Conservation (phyloP, 2,113 vertebrate genomes). For the Forbesichthys agassizii region DNA sequence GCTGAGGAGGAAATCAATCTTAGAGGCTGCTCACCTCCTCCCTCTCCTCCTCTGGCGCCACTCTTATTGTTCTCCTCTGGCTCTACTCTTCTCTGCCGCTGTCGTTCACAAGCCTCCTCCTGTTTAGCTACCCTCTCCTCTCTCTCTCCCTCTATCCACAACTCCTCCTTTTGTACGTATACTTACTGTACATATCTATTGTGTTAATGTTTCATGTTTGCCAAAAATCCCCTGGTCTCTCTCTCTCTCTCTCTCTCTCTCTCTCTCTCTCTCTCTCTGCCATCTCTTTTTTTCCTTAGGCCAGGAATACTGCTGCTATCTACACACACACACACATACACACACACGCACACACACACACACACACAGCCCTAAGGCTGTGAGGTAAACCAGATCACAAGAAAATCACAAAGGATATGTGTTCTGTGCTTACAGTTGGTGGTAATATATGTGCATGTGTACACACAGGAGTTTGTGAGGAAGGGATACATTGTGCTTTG, state of each 20-base stretch:
- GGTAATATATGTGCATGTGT: not conserved
- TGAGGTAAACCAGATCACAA: constrained; percentile 47
- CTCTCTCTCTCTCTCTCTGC: not conserved
- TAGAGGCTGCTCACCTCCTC: constrained; percentile 19
- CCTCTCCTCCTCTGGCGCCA: constrained; percentile 34
- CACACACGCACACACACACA: not conserved
- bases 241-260: not conserved
- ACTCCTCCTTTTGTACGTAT: too few species aligned
- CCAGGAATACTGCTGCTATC: too few species aligned
- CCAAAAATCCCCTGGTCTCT: not conserved
- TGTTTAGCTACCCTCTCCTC: too few species aligned
- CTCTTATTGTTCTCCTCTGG: constrained; percentile 24
- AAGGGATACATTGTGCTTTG: too few species aligned
- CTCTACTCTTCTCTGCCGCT: constrained; percentile 20
- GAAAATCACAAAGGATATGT: constrained; percentile 22
- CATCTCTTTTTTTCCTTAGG: not conserved
- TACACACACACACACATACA: constrained; percentile 17
- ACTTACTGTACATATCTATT: too few species aligned
- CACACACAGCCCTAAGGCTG: constrained; percentile 27
- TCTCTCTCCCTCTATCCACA: too few species aligned
- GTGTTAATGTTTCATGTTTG: too few species aligned
- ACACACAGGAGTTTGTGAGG: not conserved
- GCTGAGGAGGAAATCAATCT: constrained; percentile 77
- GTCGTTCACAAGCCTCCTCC: too few species aligned
- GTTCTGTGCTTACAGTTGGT: constrained; percentile 13